phyloP scores from a whole-genome alignment of 2,888 invertebrate genomes.

The Eupithecia pulchellata region DNA sequence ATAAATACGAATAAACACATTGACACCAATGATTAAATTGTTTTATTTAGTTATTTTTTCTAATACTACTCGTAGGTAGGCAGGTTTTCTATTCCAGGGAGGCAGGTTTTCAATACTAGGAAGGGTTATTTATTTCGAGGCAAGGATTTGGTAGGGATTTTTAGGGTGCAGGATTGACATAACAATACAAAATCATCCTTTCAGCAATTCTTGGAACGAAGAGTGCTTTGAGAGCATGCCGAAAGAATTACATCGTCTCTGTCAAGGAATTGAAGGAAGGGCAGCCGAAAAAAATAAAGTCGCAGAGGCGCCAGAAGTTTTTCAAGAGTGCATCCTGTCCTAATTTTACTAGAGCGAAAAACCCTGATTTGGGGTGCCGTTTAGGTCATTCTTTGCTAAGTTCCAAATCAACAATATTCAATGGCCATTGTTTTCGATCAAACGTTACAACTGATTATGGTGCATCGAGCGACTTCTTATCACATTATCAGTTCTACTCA shows the following conservation, averaged over 20 bases:
- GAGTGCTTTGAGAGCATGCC: constrained; percentile 56
- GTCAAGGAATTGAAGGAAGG: constrained; percentile 46
- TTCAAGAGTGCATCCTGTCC: constrained; percentile 59
- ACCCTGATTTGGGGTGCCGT: constrained; percentile 19
- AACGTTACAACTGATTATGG: not conserved
- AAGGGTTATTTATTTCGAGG: not conserved
- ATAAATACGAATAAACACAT: constrained; percentile 51
- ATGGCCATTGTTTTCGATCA: constrained; percentile 17
- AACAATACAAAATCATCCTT: constrained; percentile 66
- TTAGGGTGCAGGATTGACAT: constrained; percentile 49
- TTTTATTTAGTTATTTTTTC: constrained; percentile 48
- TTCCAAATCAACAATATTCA: constrained; percentile 47
- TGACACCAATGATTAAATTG: constrained; percentile 20
- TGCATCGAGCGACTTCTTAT: no score
- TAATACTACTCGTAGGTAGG: not conserved
- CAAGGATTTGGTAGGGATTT: constrained; percentile 22
- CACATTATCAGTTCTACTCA: not conserved
- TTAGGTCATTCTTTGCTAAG: constrained; percentile 37
- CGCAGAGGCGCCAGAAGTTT: constrained; percentile 32
- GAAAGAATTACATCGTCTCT: constrained; percentile 48
- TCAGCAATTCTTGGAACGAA: constrained; percentile 64
- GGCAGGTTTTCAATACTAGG: not conserved
- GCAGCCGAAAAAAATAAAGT: constrained; percentile 34
- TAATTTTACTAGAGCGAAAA: constrained; percentile 38
- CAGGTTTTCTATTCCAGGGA: not conserved